Base-by-base conservation (phyloP, 2,888 invertebrate genomes). In the Marasmarcha lunaedactyla region DNA sequence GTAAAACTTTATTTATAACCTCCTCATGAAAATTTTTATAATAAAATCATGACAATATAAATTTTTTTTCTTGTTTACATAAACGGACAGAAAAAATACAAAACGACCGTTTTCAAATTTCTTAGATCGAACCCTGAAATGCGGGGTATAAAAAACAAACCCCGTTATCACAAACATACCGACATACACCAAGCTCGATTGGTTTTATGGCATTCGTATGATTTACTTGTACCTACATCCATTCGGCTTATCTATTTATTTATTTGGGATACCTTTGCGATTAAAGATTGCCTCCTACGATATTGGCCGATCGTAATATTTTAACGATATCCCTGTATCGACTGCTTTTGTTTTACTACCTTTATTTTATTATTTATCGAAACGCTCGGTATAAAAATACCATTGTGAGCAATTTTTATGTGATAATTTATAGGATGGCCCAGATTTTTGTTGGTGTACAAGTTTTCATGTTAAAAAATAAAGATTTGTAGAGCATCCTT, bases 241-340 rank as follows among this genome's bases (percentile, higher is more conserved):
- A 20, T 20, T 20, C 7, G 20, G 20, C 20, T 20, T 20, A 20
- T 20, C 20, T 20, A 20, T 20, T 20, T 20, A 20, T 20, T 20
- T 20, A 5, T n/a, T 7, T 20, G 20, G 20, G 20, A 20, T 20
- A 7, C 20, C 7, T 20, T 7, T 7, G 20, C 69, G 77, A 77
- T 77, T 76, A 76, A 77, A 76, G 77, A 78, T 79, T 71, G 72
- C 67, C 70, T 54, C 48, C 4, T 20, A 7, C 61, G 76, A 77
- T 79, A 77, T 77, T 62, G 74, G 71, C 57, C 20, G 71, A 60
- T 74, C 79, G 77, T 81, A 78, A 81, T 77, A 79, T 71, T 78
- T 79, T 79, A 79, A 77, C 77, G 74, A 72, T 58, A 54, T 56
- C 59, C 62, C 61, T 73, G 68, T 20, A 20, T 20, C 20, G 20